Conservation (phyloP, 2,113 vertebrate species). For the Sus scrofa region T2T-Sscrofa CM000826.6:136000501-136001000, state of each 20-base stretch:
- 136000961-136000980: slow-evolving; percentile 77
- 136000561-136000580: not conserved
- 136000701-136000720: not conserved
- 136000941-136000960: slow-evolving; percentile 82
- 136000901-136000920: slow-evolving; percentile 47
- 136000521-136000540: not conserved
- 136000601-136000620: not conserved
- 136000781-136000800: not conserved
- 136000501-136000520: not conserved
- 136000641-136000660: not conserved
- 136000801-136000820: slow-evolving; percentile 15
- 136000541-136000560: slow-evolving; percentile 4
- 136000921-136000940: slow-evolving; percentile 75
- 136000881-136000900: not conserved
- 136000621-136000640: not conserved
- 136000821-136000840: not conserved
- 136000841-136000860: slow-evolving; percentile 15
- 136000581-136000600: not conserved
- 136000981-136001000: slow-evolving; percentile 72
- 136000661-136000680: not conserved
- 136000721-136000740: not conserved
- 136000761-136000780: not conserved
- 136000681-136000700: not conserved
- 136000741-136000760: not conserved
- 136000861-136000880: slow-evolving; percentile 10